Evolutionary conservation across 2,888 invertebrate species (phyloP).

Genomic region (Acanthosepion pharaonis): DNA sequence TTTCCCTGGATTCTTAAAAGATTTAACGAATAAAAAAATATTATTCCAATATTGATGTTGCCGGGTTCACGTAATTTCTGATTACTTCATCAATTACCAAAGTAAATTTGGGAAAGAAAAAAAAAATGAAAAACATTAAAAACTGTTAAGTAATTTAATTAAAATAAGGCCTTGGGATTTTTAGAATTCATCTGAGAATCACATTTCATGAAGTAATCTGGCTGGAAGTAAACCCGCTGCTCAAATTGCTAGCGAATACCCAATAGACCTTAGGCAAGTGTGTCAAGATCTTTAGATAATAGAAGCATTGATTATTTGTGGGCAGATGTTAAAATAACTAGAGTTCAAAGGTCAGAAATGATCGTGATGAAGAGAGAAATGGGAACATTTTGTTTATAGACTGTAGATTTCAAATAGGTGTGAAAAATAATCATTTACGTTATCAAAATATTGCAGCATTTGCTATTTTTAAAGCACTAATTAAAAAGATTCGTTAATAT

Average conservation of each 20-base stretch:
- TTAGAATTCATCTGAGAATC: neutral
- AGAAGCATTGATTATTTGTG: no score
- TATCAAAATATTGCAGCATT: no score
- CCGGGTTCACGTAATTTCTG: neutral
- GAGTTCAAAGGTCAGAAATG: neutral
- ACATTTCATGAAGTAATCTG: neutral
- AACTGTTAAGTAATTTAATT: neutral
- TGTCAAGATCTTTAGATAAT: neutral
- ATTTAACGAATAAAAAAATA: neutral
- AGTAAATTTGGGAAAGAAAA: neutral
- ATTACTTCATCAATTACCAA: neutral
- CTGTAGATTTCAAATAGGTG: no score
- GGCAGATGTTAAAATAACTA: neutral
- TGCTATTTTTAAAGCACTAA: no score
- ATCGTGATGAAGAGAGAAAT: neutral
- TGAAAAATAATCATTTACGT: no score
- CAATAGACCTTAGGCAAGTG: neutral
- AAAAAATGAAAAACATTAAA: neutral
- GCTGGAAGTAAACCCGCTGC: neutral
- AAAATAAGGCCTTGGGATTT: neutral
- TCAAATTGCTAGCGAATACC: neutral
- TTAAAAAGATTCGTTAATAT: no score
- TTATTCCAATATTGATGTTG: neutral
- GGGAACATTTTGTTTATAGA: no score
- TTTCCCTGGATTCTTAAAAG: neutral